Evolutionary conservation across 2,113 vertebrate species (phyloP), one percentile per base, ranked within the genome.

Genomic region (Poeciliopsis prolifica): DNA sequence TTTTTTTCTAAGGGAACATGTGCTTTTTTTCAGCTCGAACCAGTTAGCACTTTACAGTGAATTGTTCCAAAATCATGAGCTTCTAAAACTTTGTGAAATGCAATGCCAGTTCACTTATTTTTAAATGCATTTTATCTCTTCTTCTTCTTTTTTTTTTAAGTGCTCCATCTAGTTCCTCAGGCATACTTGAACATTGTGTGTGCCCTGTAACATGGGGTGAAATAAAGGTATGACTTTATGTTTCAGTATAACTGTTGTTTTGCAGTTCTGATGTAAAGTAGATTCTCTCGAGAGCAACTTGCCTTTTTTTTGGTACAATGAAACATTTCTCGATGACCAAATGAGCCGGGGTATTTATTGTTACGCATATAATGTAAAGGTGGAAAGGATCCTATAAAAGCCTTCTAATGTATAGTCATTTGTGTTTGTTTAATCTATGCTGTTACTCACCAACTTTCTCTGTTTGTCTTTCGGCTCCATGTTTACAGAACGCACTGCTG

Each of bases 31-130:
- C 89, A 89, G 81, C 78, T 92, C 83, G 61, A 91, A 91, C 86
- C 91, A 92, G 85, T 92, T 88, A 91, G 92, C 92, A 93, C 92
- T 93, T 93, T 93, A 93, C 88, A 87, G 90, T 93, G 90, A 93
- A 93, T 92, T 93, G 92, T 92, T 92, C 91, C 90, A 93, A 91
- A 92, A 93, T 91, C 89, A 88, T 87, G 89, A 91, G 88, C 89
- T 91, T 86, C 84, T 92, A 86, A 84, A 79, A 91, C 90, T 91
- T 92, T 91, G 91, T 93, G 89, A 93, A 93, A 92, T 93, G 88
- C 89, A 85, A 92, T 92, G 92, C 87, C 91, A 91, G 89, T 93
- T 93, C 92, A 93, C 91, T 91, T 91, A 87, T 93, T 93, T 92
- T 92, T 90, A 88, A 93, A 92, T 92, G 90, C 86, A 90, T 93